These are phyloP conservation scores for Deilephila porcellus DNA, from an alignment of 2,888 invertebrate genomes.

Conservation along the genomic window DNA sequence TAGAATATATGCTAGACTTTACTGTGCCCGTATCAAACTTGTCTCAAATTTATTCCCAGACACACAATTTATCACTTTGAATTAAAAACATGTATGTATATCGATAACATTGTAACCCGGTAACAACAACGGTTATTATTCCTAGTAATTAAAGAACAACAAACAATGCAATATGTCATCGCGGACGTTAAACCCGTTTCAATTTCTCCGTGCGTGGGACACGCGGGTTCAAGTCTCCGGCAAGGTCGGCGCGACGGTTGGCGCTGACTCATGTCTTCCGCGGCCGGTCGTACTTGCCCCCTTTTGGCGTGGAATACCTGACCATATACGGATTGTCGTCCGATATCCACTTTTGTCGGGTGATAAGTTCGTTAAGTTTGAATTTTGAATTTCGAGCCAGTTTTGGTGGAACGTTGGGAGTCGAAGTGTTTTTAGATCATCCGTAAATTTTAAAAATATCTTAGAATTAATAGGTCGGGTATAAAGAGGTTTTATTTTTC, in stretches of 20 bases:
- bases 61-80: too few relatives aligned
- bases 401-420: too few relatives aligned
- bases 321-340: slow-evolving; percentile 42
- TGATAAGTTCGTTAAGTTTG: neutral
- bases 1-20: too few relatives aligned
- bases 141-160: neutral
- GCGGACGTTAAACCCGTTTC: slow-evolving; percentile 63
- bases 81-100: too few relatives aligned
- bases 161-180: slow-evolving; percentile 44
- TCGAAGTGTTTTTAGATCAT: too few relatives aligned
- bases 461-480: too few relatives aligned
- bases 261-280: slow-evolving; percentile 58
- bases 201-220: slow-evolving; percentile 62
- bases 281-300: slow-evolving; percentile 42
- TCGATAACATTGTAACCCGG: neutral
- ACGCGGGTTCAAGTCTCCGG: slow-evolving; percentile 48
- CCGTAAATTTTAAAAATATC: too few relatives aligned
- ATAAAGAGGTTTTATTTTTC: too few relatives aligned
- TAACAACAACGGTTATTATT: neutral
- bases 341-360: neutral
- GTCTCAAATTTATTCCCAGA: too few relatives aligned
- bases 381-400: neutral
- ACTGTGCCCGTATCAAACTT: too few relatives aligned
- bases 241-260: slow-evolving; percentile 61
- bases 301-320: slow-evolving; percentile 49